These are phyloP conservation scores for Ispidina lecontei DNA, from an alignment of 2,797 vertebrate species.

Conservation along the genomic window DNA sequence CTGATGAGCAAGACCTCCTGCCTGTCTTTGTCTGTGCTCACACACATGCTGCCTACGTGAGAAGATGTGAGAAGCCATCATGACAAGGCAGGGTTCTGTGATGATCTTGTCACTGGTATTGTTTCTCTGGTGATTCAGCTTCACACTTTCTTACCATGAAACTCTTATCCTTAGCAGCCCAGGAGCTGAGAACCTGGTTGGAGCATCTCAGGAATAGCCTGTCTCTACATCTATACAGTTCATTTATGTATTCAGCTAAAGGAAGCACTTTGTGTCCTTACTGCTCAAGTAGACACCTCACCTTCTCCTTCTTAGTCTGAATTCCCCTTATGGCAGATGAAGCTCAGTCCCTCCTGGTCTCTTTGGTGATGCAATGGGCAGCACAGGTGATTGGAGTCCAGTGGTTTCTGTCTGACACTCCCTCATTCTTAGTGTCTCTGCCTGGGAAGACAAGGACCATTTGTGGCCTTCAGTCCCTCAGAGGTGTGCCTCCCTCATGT, in stretches of 20 bases:
- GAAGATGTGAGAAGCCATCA: background rate
- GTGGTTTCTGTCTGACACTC: background rate
- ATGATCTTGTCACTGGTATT: background rate
- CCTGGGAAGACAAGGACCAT: background rate
- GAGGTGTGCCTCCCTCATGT: accelerated
- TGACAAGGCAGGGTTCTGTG: background rate
- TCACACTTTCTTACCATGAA: background rate
- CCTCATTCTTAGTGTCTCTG: background rate
- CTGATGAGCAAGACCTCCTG: background rate
- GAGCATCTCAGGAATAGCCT: background rate
- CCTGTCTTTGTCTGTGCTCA: background rate
- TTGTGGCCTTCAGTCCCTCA: background rate
- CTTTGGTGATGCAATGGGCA: background rate
- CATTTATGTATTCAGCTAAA: background rate
- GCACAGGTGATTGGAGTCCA: background rate
- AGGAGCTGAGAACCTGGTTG: background rate
- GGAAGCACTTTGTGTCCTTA: background rate
- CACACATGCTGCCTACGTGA: background rate
- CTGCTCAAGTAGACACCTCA: accelerated
- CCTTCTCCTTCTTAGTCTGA: background rate
- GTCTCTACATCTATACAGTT: background rate
- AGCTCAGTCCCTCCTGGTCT: background rate
- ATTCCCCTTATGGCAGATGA: background rate
- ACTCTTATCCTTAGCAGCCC: background rate
- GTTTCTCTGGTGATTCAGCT: background rate